A percentile compares a stretch with the other conserved stretches of the same genome.
Conservation (phyloP, 2,888 invertebrate genomes). For the Lymantria dispar region DNA sequence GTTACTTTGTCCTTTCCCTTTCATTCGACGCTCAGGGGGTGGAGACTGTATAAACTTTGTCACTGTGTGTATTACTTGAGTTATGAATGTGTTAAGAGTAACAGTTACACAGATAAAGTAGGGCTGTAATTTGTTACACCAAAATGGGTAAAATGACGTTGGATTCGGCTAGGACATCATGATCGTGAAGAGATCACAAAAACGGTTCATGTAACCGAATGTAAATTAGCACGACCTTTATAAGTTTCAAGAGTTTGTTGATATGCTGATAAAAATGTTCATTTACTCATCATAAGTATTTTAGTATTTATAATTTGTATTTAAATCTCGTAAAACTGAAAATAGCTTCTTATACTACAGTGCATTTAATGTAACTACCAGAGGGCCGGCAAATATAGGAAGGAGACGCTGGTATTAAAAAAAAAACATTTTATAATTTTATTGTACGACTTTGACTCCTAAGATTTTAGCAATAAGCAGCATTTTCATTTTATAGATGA, state of each 20-base stretch:
- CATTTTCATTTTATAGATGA: background rate
- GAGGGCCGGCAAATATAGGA: too few species aligned
- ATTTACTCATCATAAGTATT: too few species aligned
- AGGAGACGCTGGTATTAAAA: too few species aligned
- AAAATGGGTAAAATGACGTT: slow-evolving; percentile 64
- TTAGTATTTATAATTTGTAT: too few species aligned
- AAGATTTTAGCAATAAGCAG: background rate
- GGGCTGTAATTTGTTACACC: slow-evolving; percentile 51
- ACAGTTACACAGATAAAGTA: slow-evolving; percentile 8
- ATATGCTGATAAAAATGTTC: too few species aligned
- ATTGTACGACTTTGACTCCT: slow-evolving; percentile 2
- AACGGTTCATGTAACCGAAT: slow-evolving; percentile 1
- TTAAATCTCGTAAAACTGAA: too few species aligned
- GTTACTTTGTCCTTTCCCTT: slow-evolving; percentile 49
- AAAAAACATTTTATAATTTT: background rate
- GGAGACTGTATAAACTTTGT: slow-evolving; percentile 15
- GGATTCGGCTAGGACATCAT: slow-evolving; percentile 46
- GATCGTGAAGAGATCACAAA: slow-evolving; percentile 23
- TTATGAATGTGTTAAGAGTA: background rate
- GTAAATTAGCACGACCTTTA: background rate
- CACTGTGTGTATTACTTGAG: background rate
- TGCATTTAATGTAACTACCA: too few species aligned
- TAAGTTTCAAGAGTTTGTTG: background rate
- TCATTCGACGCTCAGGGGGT: slow-evolving; percentile 31
- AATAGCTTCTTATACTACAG: too few species aligned